Evolutionary conservation across 2,113 vertebrate species (phyloP), one percentile per base, ranked within the genome.

Genomic region (Cryptotis parvus): DNA sequence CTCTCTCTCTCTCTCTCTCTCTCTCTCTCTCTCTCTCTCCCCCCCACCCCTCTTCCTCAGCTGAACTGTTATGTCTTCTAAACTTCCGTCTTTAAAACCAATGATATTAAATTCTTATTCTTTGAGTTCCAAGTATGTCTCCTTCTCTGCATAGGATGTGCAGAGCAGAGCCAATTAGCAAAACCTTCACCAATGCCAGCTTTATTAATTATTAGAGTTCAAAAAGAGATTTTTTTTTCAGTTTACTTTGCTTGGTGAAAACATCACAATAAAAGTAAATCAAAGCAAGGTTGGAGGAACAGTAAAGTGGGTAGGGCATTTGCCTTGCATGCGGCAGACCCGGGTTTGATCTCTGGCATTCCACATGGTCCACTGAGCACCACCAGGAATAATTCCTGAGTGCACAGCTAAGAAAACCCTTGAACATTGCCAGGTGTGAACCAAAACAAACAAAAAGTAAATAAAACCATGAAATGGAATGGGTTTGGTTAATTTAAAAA

Each of bases 401-500:
- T n/a, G n/a, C n/a, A n/a, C n/a, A n/a, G n/a, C n/a, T n/a, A n/a
- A n/a, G n/a, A n/a, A n/a, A n/a, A n/a, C n/a, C n/a, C n/a, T n/a
- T n/a, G n/a, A n/a, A n/a, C n/a, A n/a, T n/a, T n/a, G n/a, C n/a
- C n/a, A n/a, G n/a, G n/a, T n/a, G n/a, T n/a, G n/a, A n/a, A n/a
- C n/a, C n/a, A n/a, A n/a, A n/a, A n/a, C n/a, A n/a, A n/a, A n/a
- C n/a, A n/a, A 49, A 82, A 29, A 72, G 37, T 68, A 93, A 94
- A 84, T 77, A 68, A 91, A 91, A 91, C n/a, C n/a, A 77, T 77
- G 66, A 91, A 87, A n/a, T 26, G 52, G 12, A 73, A 43, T 6
- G 80, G 27, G 29, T 76, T 91, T 80, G 18, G 49, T 89, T 91
- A n/a, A 39, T 22, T 69, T 31, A 24, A 1, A 10, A 37, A 39